phyloP scores from a whole-genome alignment of 2,888 invertebrate species.

The Candidula unifasciata region DNA sequence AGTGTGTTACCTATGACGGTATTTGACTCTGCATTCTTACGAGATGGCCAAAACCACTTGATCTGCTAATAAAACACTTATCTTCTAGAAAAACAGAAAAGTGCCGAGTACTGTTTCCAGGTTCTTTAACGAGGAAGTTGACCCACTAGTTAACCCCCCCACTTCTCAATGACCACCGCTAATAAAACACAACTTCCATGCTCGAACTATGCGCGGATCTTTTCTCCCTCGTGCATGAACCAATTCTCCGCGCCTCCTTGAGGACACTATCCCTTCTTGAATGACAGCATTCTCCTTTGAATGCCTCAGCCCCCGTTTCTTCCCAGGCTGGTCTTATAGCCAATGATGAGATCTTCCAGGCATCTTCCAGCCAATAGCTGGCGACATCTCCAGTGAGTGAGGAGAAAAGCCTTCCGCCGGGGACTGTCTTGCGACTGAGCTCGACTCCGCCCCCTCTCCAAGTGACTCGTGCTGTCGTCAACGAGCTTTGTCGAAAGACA shows the following conservation, averaged over 20 bases:
- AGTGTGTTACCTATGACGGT: no score
- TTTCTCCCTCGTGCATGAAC: neutral
- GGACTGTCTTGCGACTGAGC: neutral
- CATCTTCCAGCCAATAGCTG: constrained; percentile 49
- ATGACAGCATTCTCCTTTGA: constrained; percentile 11
- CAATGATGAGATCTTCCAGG: constrained; percentile 32
- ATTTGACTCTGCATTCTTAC: no score
- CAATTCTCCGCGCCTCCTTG: neutral
- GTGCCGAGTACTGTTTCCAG: no score
- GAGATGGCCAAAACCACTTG: no score
- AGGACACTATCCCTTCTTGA: constrained; percentile 16
- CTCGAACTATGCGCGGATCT: neutral
- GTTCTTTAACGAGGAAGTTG: no score
- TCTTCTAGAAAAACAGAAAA: no score
- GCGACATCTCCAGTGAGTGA: constrained; percentile 39
- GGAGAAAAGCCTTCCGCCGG: constrained; percentile 40
- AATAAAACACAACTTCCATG: no score
- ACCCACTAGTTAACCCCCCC: no score
- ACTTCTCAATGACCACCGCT: no score
- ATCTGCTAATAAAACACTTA: no score
- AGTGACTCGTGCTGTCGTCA: constrained; percentile 33
- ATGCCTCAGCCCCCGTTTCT: neutral
- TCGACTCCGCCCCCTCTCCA: constrained; percentile 44
- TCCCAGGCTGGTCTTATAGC: constrained; percentile 17
- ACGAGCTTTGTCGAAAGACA: constrained; percentile 32